Base-by-base conservation (phyloP, 2,113 vertebrate genomes). In the Eptesicus fuscus region DNA sequence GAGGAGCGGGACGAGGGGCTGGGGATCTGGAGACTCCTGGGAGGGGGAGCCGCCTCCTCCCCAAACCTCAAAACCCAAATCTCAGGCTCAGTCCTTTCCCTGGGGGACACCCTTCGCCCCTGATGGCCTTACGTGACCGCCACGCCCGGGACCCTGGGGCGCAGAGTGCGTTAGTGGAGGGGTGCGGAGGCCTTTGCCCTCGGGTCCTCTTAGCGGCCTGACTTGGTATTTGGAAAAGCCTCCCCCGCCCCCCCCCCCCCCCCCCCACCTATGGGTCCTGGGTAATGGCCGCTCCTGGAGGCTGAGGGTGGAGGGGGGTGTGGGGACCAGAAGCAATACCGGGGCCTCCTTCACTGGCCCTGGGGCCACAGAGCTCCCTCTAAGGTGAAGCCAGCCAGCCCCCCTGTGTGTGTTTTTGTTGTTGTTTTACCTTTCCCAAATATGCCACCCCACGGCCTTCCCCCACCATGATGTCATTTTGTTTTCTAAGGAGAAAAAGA, bases 381-480 rank as follows among this genome's bases (percentile, higher is more conserved):
- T 25, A 17, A 49, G 35, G 13, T 51, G 74, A 69, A 40, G 79
- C 56, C 69, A 14, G n/a, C 20, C 0, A 10, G 20, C 23, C 69
- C 59, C 65, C 35, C 3, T n/a, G 61, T 30, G 61, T 44, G 47
- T 83, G 82, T 61, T n/a, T 9, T 40, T 37, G 70, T 32, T 37
- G 70, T 32, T 32, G 70, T 42, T 76, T 94, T 83, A 88, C 83
- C 83, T 97, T 95, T 83, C 82, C 67, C 77, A 69, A 76, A 42
- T 70, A 49, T 32, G 40, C 87, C 53, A 77, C 28, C 40, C 69
- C 70, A 49, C 61, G 0, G 14, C 74, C 77, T 67, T 44, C 49
- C 67, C 89, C 76, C 88, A 67, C 78, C 59, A 56, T 96, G 96
- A 97, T 91, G 96, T 94, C 96, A 96, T 94, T 95, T 93, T 83